A percentile compares a stretch with the other conserved stretches of the same genome.
Evolutionary conservation across 2,113 vertebrate species (phyloP).

Genomic region (Addax nasomaculatus): DNA sequence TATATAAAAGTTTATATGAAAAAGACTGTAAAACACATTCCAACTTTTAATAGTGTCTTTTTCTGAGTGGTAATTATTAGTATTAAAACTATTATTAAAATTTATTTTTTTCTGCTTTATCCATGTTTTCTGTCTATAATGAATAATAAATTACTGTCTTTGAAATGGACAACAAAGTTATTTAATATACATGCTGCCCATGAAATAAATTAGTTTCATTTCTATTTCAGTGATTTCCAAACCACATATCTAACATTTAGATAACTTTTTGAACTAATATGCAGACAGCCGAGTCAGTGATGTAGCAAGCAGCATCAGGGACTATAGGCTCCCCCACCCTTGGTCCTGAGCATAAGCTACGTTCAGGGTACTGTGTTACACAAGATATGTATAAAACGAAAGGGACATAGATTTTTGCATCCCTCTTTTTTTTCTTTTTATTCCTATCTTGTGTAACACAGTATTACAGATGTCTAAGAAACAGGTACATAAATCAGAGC

Average conservation of each 20-base stretch:
- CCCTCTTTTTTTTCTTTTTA: neutral
- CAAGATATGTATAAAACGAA: neutral
- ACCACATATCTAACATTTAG: neutral
- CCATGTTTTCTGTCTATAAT: neutral
- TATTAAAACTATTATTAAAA: neutral
- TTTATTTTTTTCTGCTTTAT: neutral
- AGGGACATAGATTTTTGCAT: neutral
- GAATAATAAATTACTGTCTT: neutral
- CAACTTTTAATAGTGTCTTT: neutral
- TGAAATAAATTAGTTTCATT: slow-evolving; percentile 24
- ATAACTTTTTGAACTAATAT: neutral
- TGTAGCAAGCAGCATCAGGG: neutral
- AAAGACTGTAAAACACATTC: neutral
- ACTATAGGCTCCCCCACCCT: neutral
- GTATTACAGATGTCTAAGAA: neutral
- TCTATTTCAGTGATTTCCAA: neutral
- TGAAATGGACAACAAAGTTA: slow-evolving; percentile 8
- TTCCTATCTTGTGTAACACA: neutral
- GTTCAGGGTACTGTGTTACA: neutral
- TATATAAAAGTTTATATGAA: neutral
- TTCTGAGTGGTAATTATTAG: neutral
- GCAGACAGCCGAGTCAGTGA: neutral
- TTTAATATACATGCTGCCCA: neutral
- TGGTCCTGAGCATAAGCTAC: neutral
- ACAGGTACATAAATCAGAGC: neutral